These are phyloP conservation scores for Drosophila equinoxialis DNA, from an alignment of 1,140 invertebrate genomes.

Conservation along the genomic window DNA sequence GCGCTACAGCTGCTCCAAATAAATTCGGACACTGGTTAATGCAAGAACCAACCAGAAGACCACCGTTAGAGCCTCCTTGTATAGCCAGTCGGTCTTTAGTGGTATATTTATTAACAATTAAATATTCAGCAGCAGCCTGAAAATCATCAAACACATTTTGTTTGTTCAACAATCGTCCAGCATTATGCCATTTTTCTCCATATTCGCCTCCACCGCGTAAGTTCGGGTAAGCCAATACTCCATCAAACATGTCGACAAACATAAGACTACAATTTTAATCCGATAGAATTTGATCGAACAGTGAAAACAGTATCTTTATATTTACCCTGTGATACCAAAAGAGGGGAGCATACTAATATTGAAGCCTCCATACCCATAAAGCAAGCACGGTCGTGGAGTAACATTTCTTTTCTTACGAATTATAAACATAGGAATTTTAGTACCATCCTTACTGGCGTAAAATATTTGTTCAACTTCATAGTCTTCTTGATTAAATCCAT, in stretches of 20 bases:
- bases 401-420: conserved; percentile 90
- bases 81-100: conserved; percentile 90
- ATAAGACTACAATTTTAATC: conserved; percentile 84
- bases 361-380: conserved; percentile 99
- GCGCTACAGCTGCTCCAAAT: conserved; percentile 94
- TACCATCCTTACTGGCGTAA: conserved; percentile 97
- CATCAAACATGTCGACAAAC: conserved; percentile 95
- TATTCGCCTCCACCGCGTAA: conserved; percentile 99
- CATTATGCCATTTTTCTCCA: conserved; percentile 98
- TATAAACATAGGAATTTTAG: conserved; percentile 98
- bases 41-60: conserved; percentile 95
- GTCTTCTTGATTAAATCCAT: conserved; percentile 90
- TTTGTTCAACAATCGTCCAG: conserved; percentile 94
- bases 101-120: conserved; percentile 93
- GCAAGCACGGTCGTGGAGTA: conserved; percentile 89
- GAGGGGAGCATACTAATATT: conserved; percentile 95
- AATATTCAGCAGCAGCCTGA: conserved; percentile 94
- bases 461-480: conserved; percentile 96
- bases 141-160: conserved; percentile 99
- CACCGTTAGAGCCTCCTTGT: conserved; percentile 98
- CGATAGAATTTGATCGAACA: too few species aligned
- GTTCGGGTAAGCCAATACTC: conserved; percentile 95
- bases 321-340: conserved; percentile 84
- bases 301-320: not conserved
- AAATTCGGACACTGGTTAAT: conserved; percentile 98